Conservation (phyloP, 2,113 vertebrate genomes). For the Acrocephalus kingi region DNA sequence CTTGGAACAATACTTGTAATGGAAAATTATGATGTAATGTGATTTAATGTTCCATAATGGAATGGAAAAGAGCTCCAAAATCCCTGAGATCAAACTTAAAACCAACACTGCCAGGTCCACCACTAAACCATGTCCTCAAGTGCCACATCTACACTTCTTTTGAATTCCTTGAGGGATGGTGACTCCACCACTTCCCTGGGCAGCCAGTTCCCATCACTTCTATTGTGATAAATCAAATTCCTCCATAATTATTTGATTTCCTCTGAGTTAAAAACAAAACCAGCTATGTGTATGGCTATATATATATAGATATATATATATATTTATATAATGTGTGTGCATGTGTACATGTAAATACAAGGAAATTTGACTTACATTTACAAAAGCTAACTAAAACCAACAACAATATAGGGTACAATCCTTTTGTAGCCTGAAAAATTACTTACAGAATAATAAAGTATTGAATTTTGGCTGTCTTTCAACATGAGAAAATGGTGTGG, state of each 20-base stretch:
- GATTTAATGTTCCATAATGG: neutral
- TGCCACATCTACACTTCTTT: neutral
- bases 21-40: neutral
- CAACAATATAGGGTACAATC: neutral
- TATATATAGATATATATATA: fast-evolving
- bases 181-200: neutral
- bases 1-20: neutral
- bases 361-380: neutral
- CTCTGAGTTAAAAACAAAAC: neutral
- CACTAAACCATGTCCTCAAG: neutral
- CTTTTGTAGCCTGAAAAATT: neutral
- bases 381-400: neutral
- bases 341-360: neutral
- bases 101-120: neutral
- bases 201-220: neutral
- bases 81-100: neutral
- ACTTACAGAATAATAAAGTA: neutral
- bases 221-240: neutral
- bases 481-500: neutral
- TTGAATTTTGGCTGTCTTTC: neutral
- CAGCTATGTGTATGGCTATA: fast-evolving
- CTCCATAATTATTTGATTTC: neutral
- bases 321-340: fast-evolving
- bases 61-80: neutral
- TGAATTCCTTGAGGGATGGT: neutral